Evolutionary conservation across 2,797 vertebrate genomes (phyloP).

Genomic region (Myiotriccus ornatus): DNA sequence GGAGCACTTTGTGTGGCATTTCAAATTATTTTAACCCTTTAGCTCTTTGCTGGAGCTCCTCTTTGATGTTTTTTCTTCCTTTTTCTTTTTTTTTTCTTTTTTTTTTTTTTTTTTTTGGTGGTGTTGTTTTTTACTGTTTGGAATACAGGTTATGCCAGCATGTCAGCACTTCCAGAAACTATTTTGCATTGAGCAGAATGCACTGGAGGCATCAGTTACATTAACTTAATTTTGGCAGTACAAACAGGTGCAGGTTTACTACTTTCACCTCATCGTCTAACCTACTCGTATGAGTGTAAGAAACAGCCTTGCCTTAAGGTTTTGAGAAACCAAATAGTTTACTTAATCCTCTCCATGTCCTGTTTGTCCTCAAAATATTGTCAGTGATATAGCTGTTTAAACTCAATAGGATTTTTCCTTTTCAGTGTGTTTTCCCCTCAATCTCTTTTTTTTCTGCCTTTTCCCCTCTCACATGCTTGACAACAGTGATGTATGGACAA

Average conservation of each 20-base stretch:
- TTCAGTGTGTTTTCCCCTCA: not conserved
- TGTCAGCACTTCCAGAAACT: not conserved
- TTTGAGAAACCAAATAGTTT: not conserved
- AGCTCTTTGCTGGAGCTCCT: not conserved
- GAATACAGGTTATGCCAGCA: not conserved
- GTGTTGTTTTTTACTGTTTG: not conserved
- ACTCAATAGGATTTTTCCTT: not conserved
- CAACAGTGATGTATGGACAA: not conserved
- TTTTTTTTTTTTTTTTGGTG: no score
- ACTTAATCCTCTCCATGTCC: not conserved
- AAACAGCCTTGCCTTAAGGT: not conserved
- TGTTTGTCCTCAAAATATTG: not conserved
- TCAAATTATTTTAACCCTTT: conserved; percentile 45
- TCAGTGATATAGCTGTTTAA: not conserved
- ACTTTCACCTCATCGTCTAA: not conserved
- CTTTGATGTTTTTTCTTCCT: no score
- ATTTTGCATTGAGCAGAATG: not conserved
- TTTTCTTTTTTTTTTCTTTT: not conserved
- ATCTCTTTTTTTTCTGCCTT: not conserved
- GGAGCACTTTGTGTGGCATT: conserved; percentile 28
- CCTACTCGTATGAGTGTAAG: not conserved
- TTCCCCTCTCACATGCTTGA: not conserved
- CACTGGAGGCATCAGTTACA: not conserved
- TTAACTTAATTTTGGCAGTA: not conserved
- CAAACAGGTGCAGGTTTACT: not conserved